A percentile compares a stretch with the other conserved stretches of the same genome.
These are phyloP conservation scores for Podiceps cristatus DNA, from an alignment of 2,113 vertebrate genomes.

Conservation along the genomic window DNA sequence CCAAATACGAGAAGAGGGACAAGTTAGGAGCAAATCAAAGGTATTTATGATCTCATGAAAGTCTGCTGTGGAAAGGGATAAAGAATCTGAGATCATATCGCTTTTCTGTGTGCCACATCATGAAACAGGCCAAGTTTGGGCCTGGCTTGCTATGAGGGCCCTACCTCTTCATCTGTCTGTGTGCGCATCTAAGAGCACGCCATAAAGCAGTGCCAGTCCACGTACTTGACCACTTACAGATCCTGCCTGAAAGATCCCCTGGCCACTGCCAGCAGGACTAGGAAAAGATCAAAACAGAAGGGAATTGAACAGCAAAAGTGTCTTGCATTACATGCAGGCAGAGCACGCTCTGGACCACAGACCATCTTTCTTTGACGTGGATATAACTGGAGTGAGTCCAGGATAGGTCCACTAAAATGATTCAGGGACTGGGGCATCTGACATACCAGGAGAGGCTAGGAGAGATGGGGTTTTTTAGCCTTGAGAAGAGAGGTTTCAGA, in stretches of 20 bases:
- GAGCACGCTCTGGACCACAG: background rate
- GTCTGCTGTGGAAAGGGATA: fast-evolving
- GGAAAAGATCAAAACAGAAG: background rate
- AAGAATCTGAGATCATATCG: background rate
- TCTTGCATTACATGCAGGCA: background rate
- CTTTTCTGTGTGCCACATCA: background rate
- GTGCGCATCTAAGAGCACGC: background rate
- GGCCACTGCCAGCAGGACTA: background rate
- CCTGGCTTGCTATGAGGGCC: background rate
- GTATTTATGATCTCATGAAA: background rate
- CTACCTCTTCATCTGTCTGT: background rate
- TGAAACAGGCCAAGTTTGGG: background rate
- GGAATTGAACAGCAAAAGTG: background rate
- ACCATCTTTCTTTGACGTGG: background rate
- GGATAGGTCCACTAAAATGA: background rate
- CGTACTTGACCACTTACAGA: background rate
- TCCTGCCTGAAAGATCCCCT: background rate
- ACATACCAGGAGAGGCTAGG: background rate
- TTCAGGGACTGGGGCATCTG: background rate
- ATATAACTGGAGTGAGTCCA: background rate
- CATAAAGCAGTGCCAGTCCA: background rate
- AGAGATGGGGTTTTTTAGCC: background rate
- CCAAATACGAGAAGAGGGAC: background rate
- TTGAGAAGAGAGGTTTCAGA: background rate
- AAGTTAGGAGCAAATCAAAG: background rate